Conservation (phyloP, 2,888 invertebrate species). For the Syrista parreyssii region DNA sequence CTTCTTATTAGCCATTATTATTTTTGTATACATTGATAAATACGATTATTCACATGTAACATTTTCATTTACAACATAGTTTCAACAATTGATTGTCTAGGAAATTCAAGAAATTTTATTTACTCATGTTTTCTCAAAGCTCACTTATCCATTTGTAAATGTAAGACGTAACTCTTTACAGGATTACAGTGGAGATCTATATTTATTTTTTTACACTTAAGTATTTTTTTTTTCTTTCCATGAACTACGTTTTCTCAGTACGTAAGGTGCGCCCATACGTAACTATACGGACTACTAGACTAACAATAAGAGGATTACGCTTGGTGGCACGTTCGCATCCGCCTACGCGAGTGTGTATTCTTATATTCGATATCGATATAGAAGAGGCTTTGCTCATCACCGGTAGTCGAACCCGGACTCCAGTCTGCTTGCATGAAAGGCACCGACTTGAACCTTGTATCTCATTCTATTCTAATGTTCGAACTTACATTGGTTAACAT, state of each 20-base stretch:
- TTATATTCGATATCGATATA: background rate
- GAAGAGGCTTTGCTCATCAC: slow-evolving; percentile 11
- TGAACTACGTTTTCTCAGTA: background rate
- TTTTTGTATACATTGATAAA: background rate
- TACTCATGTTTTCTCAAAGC: background rate
- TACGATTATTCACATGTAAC: background rate
- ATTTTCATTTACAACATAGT: background rate
- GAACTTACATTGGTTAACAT: slow-evolving; percentile 9
- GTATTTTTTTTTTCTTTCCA: background rate
- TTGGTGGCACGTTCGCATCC: background rate
- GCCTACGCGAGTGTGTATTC: background rate
- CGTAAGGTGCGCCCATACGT: background rate
- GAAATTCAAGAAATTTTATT: background rate
- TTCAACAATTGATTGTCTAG: background rate
- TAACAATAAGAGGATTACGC: background rate
- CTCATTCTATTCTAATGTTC: slow-evolving; percentile 22
- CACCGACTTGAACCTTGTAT: background rate
- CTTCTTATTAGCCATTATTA: background rate
- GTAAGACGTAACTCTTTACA: background rate
- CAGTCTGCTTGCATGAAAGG: background rate
- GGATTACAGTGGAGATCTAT: background rate
- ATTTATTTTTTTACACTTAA: background rate
- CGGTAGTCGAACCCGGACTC: slow-evolving; percentile 24
- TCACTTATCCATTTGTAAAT: background rate
- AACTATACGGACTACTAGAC: background rate